A percentile compares a stretch with the other conserved stretches of the same genome.
Conservation (phyloP, 2,888 invertebrate species). For the Cheilosia urbana region DNA sequence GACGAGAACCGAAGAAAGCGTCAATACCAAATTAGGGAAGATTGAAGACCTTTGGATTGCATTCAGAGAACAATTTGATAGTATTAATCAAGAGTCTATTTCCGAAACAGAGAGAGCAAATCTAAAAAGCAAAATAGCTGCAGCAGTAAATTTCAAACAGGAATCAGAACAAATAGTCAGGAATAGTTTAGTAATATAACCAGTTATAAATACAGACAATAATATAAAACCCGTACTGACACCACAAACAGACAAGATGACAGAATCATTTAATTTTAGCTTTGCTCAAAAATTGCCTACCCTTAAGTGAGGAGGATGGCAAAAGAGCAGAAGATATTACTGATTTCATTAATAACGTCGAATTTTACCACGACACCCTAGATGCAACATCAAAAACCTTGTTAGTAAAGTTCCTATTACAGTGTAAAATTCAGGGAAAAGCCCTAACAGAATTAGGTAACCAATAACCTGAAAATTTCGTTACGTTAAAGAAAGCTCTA, state of each 20-base stretch:
- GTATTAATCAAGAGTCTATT: background rate
- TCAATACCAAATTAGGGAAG: too few species aligned
- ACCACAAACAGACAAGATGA: background rate
- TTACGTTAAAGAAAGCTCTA: background rate
- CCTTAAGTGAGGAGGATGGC: conserved; percentile 3
- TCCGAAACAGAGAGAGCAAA: background rate
- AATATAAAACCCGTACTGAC: background rate
- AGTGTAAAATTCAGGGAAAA: conserved; percentile 6
- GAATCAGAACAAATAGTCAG: background rate
- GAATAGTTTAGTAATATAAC: background rate
- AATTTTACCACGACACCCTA: conserved; percentile 12
- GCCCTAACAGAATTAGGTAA: background rate
- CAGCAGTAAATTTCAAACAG: background rate
- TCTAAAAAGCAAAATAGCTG: background rate
- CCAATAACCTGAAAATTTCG: background rate
- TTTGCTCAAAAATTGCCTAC: background rate
- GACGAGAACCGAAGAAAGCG: too few species aligned
- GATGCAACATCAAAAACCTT: background rate
- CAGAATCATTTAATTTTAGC: background rate
- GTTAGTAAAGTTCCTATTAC: background rate
- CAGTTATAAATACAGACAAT: background rate
- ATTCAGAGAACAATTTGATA: background rate
- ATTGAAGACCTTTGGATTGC: too few species aligned
- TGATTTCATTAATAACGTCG: conserved; percentile 34
- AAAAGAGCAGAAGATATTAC: conserved; percentile 8